Evolutionary conservation across 2,888 invertebrate genomes (phyloP).

Genomic region (Parochlus steinenii): DNA sequence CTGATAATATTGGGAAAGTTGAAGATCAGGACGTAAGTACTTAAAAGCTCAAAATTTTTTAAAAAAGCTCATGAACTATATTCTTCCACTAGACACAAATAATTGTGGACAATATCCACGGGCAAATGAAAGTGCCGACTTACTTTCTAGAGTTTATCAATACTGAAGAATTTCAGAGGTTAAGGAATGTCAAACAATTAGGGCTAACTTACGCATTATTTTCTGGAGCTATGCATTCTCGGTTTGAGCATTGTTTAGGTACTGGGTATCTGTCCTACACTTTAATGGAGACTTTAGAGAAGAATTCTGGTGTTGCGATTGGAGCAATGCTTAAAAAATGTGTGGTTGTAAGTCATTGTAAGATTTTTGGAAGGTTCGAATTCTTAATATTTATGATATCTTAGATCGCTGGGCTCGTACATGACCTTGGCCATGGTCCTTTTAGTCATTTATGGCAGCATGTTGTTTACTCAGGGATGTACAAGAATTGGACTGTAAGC

Average conservation of each 20-base stretch:
- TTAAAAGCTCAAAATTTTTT: too few species aligned
- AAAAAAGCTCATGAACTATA: too few species aligned
- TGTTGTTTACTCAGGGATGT: slow-evolving; percentile 14
- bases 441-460: slow-evolving; percentile 47
- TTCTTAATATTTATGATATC: slow-evolving; percentile 37
- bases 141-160: slow-evolving; percentile 32
- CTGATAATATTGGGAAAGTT: too few species aligned
- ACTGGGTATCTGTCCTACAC: slow-evolving; percentile 34
- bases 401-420: too few species aligned
- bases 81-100: too few species aligned
- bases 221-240: slow-evolving; percentile 34
- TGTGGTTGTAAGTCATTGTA: slow-evolving; percentile 20
- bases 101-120: slow-evolving; percentile 22
- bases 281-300: slow-evolving; percentile 28
- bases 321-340: slow-evolving; percentile 21
- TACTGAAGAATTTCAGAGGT: slow-evolving; percentile 43
- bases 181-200: slow-evolving; percentile 39
- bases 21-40: too few species aligned
- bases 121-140: slow-evolving; percentile 18
- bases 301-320: slow-evolving; percentile 20
- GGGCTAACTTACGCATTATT: slow-evolving; percentile 33
- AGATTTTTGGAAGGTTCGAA: background rate
- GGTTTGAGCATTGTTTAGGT: slow-evolving; percentile 44
- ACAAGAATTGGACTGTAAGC: background rate
- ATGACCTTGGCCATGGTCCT: slow-evolving; percentile 53